phyloP scores from a whole-genome alignment of 2,797 vertebrate species.

The Florisuga fusca region DNA sequence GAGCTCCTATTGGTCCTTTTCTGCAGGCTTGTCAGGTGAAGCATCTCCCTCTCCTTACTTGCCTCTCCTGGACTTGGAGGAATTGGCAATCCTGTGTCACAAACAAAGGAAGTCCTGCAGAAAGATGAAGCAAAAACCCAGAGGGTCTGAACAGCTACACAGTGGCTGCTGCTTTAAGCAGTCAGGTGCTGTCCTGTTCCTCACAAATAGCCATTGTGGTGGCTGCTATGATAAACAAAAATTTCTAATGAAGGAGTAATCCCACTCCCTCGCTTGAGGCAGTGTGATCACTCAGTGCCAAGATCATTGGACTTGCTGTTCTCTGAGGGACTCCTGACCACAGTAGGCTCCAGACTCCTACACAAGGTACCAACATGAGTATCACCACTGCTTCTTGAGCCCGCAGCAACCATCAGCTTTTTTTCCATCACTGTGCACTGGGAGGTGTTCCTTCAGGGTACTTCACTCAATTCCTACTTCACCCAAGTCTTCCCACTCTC shows the following conservation, averaged over 20 bases:
- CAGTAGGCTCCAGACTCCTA: background rate
- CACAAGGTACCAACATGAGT: background rate
- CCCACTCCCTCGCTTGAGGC: background rate
- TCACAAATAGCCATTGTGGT: background rate
- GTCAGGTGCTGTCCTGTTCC: background rate
- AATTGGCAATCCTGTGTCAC: background rate
- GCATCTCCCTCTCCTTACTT: background rate
- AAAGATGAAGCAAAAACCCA: background rate
- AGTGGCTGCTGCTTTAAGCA: background rate
- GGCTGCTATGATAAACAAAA: background rate
- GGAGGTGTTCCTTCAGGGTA: background rate
- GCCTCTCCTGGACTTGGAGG: background rate
- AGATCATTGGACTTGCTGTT: background rate
- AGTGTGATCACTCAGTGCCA: background rate
- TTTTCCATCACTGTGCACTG: background rate
- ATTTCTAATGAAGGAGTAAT: background rate
- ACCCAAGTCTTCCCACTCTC: background rate
- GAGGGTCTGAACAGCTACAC: background rate
- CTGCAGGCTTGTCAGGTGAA: background rate
- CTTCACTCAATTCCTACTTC: background rate
- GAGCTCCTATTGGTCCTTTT: background rate
- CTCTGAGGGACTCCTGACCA: background rate
- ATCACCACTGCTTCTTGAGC: background rate
- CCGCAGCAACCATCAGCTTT: background rate
- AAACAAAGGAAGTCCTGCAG: background rate